Base-by-base conservation (phyloP, 1,140 invertebrate genomes). In the Ceratoteleas bidentatus region DNA sequence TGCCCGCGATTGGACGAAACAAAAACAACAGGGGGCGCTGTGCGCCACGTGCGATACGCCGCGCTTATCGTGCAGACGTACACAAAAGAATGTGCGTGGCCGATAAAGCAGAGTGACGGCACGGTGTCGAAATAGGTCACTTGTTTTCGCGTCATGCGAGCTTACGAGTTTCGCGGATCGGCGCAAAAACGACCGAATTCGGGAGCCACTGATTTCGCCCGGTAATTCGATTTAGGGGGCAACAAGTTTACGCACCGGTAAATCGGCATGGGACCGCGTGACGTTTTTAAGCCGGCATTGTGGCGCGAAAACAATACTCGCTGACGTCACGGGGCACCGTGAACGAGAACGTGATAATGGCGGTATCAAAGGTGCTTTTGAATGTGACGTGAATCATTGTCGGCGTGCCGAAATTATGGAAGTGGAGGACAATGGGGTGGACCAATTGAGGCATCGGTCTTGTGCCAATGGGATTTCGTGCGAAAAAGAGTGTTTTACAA, bases 241-340 rank as follows among this genome's bases (percentile, higher is more conserved):
- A 56, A 69, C 50, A 33, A 69, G 47, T 38, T 58, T 58, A 49
- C 50, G 47, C 49, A 15, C 7, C 33, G 13, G 2, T 61, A 13
- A 54, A 57, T 77, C 65, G 58, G 50, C 75, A 62, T 57, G 36
- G 49, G 24, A 68, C 74, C 54, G 70, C 69, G 60, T 33, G 43
- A 52, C 69, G 73, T 82, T 74, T 64, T 73, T 57, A 50, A 68
- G 52, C 68, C 74, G 38, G 78, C 40, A 82, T 85, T 84, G 81
- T 84, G 56, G 57, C 16, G 34, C 10, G 47, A 58, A 84, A 85
- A 84, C 82, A 84, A 85, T 81, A 75, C 77, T 53, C 32, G 74
- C 68, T 72, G 69, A 62, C 61, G 65, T 62, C 43, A 81, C 49
- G 60, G 62, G 80, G 80, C 62, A 61, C 56, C 45, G 58, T 77